These are phyloP conservation scores for Anolis carolinensis DNA, from an alignment of 2,113 vertebrate genomes.

Conservation along the genomic window DNA sequence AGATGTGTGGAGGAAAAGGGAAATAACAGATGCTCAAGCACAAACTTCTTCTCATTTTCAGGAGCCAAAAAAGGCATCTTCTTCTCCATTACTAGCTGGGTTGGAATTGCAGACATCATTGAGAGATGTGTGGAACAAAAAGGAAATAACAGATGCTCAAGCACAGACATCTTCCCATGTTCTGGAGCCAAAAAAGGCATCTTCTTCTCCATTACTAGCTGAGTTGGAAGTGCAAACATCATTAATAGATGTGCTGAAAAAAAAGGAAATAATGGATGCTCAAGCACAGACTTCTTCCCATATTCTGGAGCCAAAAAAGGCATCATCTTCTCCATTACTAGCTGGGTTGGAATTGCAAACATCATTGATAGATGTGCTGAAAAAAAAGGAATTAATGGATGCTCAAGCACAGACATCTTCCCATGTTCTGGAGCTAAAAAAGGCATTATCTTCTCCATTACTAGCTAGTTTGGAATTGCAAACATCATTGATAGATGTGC, in stretches of 20 bases:
- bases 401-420: not conserved
- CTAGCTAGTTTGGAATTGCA: not conserved
- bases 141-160: not conserved
- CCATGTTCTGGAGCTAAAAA: not conserved
- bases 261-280: not conserved
- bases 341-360: not conserved
- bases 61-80: not conserved
- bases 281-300: not conserved
- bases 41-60: not conserved
- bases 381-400: not conserved
- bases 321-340: rapidly evolving
- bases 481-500: not conserved
- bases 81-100: rapidly evolving
- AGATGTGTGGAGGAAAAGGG: not conserved
- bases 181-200: not conserved
- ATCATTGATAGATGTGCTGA: not conserved
- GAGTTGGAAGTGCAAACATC: not conserved
- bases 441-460: rapidly evolving
- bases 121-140: not conserved
- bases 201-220: rapidly evolving
- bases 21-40: not conserved
- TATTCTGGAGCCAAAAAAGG: not conserved
- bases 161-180: not conserved
- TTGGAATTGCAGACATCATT: not conserved
- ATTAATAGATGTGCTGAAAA: not conserved